Percentiles rank a stretch among this genome's conserved stretches.
Evolutionary conservation across 2,797 vertebrate genomes (phyloP).

Genomic region (Streptopelia turtur): DNA sequence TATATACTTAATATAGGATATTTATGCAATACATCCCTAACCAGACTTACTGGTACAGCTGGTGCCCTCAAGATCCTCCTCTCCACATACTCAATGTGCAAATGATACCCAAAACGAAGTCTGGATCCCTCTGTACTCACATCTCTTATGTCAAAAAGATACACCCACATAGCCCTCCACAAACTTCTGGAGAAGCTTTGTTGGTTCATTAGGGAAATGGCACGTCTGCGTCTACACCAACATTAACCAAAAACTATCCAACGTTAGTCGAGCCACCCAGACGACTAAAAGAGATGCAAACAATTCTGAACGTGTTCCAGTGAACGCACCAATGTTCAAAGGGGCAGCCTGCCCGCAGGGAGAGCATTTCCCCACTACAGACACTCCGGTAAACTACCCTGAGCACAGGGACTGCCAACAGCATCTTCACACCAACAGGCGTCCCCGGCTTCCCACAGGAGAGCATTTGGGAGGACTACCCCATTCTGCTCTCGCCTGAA

Average conservation of each 20-base stretch:
- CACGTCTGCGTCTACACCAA: neutral
- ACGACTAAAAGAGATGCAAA: neutral
- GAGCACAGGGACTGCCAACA: neutral
- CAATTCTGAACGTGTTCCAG: neutral
- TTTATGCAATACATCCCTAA: neutral
- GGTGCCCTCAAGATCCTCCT: neutral
- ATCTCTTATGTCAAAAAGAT: neutral
- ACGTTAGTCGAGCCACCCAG: neutral
- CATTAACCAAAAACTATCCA: neutral
- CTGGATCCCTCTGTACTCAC: neutral
- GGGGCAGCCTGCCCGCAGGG: neutral
- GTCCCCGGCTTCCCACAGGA: neutral
- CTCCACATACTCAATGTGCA: fast-evolving
- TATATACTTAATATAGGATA: neutral
- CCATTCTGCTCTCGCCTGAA: fast-evolving
- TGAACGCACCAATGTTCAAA: neutral
- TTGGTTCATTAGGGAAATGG: neutral
- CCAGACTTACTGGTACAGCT: neutral
- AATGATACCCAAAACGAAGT: fast-evolving
- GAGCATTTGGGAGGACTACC: neutral
- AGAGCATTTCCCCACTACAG: fast-evolving
- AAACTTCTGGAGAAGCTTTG: neutral
- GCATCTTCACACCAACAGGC: neutral
- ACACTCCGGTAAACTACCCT: fast-evolving
- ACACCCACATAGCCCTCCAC: neutral